Conservation (phyloP, 53 echinoderm and acorn worm genomes). For the Stichopus horrens region DNA sequence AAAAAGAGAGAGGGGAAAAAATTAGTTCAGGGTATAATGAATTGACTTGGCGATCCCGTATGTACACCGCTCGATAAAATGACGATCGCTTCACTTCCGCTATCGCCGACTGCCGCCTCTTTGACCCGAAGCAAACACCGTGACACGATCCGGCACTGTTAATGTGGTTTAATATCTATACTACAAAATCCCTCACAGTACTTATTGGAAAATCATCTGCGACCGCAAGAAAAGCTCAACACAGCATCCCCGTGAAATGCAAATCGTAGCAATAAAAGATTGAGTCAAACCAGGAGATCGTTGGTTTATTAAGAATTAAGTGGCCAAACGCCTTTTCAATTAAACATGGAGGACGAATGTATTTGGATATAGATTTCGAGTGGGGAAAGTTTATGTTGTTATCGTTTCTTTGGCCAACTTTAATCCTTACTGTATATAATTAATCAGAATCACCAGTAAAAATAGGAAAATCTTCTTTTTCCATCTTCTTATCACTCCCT, state of each 20-base stretch:
- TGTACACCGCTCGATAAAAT: conserved; percentile 38
- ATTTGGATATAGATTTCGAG: neutral
- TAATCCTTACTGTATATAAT: too few species aligned
- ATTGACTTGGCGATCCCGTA: conserved; percentile 26
- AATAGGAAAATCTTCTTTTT: neutral
- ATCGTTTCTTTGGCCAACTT: too few species aligned
- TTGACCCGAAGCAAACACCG: conserved; percentile 35
- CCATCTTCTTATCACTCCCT: neutral
- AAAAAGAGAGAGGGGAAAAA: too few species aligned
- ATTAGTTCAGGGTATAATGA: neutral
- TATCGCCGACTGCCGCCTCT: conserved; percentile 23
- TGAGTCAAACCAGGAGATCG: neutral
- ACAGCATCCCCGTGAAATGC: neutral
- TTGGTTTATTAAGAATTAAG: neutral
- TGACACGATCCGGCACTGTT: neutral
- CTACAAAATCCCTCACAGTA: neutral
- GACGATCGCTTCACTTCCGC: conserved; percentile 26
- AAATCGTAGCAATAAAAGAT: neutral
- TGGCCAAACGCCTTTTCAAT: conserved; percentile 2
- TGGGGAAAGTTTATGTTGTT: neutral
- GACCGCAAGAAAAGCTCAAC: neutral
- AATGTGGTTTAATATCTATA: conserved; percentile 1
- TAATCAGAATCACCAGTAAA: neutral
- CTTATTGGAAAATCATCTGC: neutral
- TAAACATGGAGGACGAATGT: neutral